Evolutionary conservation across 2,888 invertebrate genomes (phyloP).

Genomic region (Rhingia rostrata): DNA sequence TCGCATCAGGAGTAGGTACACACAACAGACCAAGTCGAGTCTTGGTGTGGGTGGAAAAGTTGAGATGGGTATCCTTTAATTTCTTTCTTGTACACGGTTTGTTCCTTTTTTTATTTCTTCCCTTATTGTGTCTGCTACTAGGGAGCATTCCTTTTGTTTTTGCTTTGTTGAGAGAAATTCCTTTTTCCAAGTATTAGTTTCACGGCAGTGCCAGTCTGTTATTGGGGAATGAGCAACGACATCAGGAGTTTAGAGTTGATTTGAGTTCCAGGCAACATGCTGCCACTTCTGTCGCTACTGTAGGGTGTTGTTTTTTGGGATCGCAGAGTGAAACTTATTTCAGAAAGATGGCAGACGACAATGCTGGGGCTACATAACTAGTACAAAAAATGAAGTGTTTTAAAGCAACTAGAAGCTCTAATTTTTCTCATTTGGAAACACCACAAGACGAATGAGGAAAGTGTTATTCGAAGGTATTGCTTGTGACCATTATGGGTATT

Average conservation of each 20-base stretch:
- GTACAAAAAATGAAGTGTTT: conserved; percentile 32
- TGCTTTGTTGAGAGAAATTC: conserved; percentile 20
- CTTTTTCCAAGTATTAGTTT: conserved; percentile 34
- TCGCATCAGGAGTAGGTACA: conserved; percentile 60
- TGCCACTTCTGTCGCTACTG: conserved; percentile 45
- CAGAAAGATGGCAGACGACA: conserved; percentile 44
- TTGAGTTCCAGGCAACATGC: conserved; percentile 60
- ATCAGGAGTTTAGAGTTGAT: conserved; percentile 27
- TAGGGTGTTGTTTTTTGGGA: background rate
- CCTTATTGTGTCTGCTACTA: conserved; percentile 25
- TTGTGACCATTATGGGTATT: background rate
- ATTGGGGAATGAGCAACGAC: background rate
- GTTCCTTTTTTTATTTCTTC: conserved; percentile 22
- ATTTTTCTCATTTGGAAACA: conserved; percentile 26
- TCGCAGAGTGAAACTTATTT: conserved; percentile 53
- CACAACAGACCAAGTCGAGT: conserved; percentile 51
- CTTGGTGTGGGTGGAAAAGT: conserved; percentile 5
- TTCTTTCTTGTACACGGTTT: conserved; percentile 65
- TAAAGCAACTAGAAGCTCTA: conserved; percentile 36
- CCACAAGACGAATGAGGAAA: conserved; percentile 26
- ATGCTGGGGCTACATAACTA: background rate
- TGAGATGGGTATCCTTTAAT: conserved; percentile 66
- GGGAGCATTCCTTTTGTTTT: conserved; percentile 43
- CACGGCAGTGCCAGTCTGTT: conserved; percentile 1
- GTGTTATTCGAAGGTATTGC: background rate